Percentiles rank a stretch among this genome's conserved stretches.
These are phyloP conservation scores for Bombyx huttoni DNA, from an alignment of 2,888 invertebrate genomes.

Conservation along the genomic window DNA sequence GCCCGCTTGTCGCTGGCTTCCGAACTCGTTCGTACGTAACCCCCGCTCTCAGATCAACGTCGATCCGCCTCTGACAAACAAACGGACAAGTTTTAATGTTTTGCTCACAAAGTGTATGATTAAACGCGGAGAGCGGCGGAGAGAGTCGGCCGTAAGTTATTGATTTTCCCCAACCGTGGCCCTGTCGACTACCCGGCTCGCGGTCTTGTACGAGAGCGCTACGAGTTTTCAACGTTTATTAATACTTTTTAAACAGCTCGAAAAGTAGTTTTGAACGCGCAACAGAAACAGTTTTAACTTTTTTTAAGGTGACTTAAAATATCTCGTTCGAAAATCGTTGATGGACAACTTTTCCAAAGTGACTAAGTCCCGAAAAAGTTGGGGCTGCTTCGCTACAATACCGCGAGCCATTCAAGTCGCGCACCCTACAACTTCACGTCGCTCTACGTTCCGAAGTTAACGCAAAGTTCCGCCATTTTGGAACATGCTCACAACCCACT, in stretches of 20 bases:
- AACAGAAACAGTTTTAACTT: conserved; percentile 19
- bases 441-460: conserved; percentile 72
- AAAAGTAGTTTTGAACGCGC: conserved; percentile 35
- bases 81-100: conserved; percentile 73
- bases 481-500: conserved; percentile 75
- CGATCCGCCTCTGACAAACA: conserved; percentile 64
- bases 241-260: conserved; percentile 28
- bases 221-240: conserved; percentile 33
- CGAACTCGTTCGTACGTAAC: conserved; percentile 23
- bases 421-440: conserved; percentile 71
- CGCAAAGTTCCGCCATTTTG: conserved; percentile 74
- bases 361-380: conserved; percentile 60
- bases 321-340: conserved; percentile 30
- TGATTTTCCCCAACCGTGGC: conserved; percentile 71
- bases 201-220: conserved; percentile 37
- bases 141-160: conserved; percentile 73
- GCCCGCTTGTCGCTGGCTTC: conserved; percentile 31
- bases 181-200: conserved; percentile 62
- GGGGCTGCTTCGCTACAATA: conserved; percentile 49
- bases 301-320: conserved; percentile 22
- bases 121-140: conserved; percentile 71
- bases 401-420: conserved; percentile 45
- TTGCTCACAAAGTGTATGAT: conserved; percentile 73
- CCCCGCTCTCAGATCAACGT: conserved; percentile 33
- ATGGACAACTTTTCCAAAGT: conserved; percentile 43